A percentile compares a stretch with the other conserved stretches of the same genome.
Conservation (phyloP, 2,888 invertebrate genomes). For the Hypercompe scribonia region DNA sequence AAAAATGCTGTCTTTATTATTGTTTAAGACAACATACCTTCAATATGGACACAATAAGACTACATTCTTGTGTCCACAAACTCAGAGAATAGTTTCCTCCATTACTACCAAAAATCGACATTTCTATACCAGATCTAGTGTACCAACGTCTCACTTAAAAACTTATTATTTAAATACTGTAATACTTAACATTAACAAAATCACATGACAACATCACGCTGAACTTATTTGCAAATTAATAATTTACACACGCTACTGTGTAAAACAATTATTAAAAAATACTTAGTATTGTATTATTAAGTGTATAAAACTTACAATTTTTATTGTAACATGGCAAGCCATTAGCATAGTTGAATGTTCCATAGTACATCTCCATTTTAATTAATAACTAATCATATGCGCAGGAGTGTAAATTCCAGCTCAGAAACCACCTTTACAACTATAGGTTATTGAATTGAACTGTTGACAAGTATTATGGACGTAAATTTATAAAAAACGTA, state of each 20-base stretch:
- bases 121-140: slow-evolving; percentile 12
- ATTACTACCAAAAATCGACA: neutral
- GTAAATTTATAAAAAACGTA: too few species aligned
- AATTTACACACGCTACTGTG: slow-evolving; percentile 26
- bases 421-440: too few species aligned
- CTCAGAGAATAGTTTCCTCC: neutral
- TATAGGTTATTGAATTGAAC: neutral
- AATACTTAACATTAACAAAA: slow-evolving; percentile 44
- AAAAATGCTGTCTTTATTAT: too few species aligned
- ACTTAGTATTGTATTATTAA: neutral
- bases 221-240: slow-evolving; percentile 29
- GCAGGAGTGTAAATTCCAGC: too few species aligned
- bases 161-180: slow-evolving; percentile 36
- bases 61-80: neutral
- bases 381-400: too few species aligned
- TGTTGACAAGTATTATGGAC: neutral
- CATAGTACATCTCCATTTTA: neutral
- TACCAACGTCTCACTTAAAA: slow-evolving; percentile 32
- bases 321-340: neutral
- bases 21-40: neutral
- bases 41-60: neutral
- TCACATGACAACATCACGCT: slow-evolving; percentile 34
- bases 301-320: neutral
- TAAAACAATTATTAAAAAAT: neutral
- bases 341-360: neutral